Base-by-base conservation (phyloP, 2,888 invertebrate genomes). In the Cataglyphis rosenhaueri region DNA sequence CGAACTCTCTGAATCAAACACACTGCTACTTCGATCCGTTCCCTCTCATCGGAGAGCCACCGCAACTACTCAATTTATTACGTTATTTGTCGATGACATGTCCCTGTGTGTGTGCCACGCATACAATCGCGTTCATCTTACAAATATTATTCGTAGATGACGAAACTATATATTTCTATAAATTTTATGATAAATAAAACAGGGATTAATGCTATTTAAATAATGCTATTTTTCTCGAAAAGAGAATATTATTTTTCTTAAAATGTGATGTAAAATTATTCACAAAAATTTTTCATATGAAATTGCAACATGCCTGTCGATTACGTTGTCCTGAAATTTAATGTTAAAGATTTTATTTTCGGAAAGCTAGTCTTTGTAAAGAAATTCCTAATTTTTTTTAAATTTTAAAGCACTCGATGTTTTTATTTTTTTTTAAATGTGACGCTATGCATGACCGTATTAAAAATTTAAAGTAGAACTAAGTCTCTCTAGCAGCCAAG, bases 1-100 rank as follows among this genome's bases (percentile, higher is more conserved):
- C 78, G 59, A 70, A 79, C 78, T 79, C 44, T 29, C 70, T 35
- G 78, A 79, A 79, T 79, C 78, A 79, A 70, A 79, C 44, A 35
- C 68, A 35, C 68, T 25, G n/a, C 44, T 35, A 79, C 59, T 79
- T 79, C 78, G 59, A 70, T 79, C 44, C 70, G 21, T 59, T 12
- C 29, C 25, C 71, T 81, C 44, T 78, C 57, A 55, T 57, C 57
- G 57, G 21, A 41, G 15, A 41, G 41, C 12, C 44, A 35, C 75
- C 48, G 18, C 71, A 59, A 79, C 48, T 52, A 25, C 68, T 52
- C 52, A 32, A 68, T 32, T 48, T 52, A 32, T 48, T 52, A 52
- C 44, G 59, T 59, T 59, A 70, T 44, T 78, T 70, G 32, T 68
- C 8, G 41, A 35, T 10, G 70, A 59, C 41, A 32, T 32, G 68